Evolutionary conservation across 1,140 invertebrate species (phyloP), one percentile per base, ranked within the genome.

Genomic region (Hirudo medicinalis): DNA sequence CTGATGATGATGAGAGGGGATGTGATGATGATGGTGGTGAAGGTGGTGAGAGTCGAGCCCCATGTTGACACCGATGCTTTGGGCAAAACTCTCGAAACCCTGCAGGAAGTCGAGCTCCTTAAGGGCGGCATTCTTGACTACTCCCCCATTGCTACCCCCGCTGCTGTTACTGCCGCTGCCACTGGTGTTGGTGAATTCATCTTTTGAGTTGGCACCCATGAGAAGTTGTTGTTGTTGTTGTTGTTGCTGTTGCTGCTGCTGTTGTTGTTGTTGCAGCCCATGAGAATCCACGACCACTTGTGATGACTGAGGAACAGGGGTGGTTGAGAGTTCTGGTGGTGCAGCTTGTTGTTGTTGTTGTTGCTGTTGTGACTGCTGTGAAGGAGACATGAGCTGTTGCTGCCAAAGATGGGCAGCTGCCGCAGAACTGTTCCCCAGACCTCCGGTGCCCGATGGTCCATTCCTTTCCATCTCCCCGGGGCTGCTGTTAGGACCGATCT

Each of bases 11-110:
- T 25, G 57, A 32, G 22, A 32, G 29, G 22, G 57, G 43, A 49
- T 49, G 57, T 63, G 57, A 32, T 63, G 57, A 63, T 63, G 57
- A n/a, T 63, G 57, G 29, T 63, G 57, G 29, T 63, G 57, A n/a
- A 63, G 57, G 57, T 63, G 57, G 29, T 63, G 57, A 13, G 57
- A 63, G 29, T 63, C 57, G 3, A 63, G 57, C 19, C 57, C 57
- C 29, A 63, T 63, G 57, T 63, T 63, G 2, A 63, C 57, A 4
- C 57, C 57, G 29, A 63, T 63, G 57, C 57, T 63, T 15, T 63
- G 57, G 57, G 57, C 57, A n/a, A 63, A 63, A 20, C 57, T 63
- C 57, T 63, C 57, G 15, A 63, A 63, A n/a, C 57, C 57, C 57
- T 63, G 57, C 29, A 63, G 29, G 29, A 63, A 63, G 29, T 63